A percentile compares a stretch with the other conserved stretches of the same genome.
Conservation (phyloP, 2,113 vertebrate genomes). For the Petromus typicus region DNA sequence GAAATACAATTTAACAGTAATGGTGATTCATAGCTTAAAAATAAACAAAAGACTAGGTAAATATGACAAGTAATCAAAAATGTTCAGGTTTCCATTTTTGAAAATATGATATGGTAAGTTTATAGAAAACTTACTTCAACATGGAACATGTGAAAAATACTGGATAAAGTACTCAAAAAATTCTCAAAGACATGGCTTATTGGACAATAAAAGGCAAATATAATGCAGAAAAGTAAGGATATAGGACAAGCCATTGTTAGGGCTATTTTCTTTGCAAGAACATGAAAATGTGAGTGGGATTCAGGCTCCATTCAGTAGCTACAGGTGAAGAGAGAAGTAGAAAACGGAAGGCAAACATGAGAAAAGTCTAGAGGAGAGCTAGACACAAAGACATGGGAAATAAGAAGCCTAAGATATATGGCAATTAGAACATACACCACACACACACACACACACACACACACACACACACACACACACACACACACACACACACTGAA, state of each 20-base stretch:
- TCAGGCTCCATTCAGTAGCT: neutral
- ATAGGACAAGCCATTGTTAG: neutral
- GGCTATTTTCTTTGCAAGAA: neutral
- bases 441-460: neutral
- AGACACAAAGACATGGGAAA: neutral
- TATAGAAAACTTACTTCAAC: neutral
- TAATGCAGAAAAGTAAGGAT: neutral
- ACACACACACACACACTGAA: neutral
- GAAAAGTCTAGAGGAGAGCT: neutral
- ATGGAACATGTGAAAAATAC: slow-evolving; percentile 1
- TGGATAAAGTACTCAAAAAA: neutral
- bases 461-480: neutral
- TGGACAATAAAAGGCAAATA: neutral
- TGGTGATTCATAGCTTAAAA: neutral
- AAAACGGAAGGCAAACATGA: neutral
- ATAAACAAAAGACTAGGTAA: slow-evolving; percentile 9
- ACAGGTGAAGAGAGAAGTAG: neutral
- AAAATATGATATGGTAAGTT: neutral
- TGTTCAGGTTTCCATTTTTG: slow-evolving; percentile 28
- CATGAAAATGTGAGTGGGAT: neutral
- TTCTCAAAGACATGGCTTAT: neutral
- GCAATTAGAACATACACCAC: neutral
- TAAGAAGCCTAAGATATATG: neutral
- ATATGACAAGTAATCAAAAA: neutral
- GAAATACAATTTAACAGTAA: slow-evolving; percentile 7